Evolutionary conservation across 2,797 vertebrate genomes (phyloP).

Genomic region (Ammospiza maritima): DNA sequence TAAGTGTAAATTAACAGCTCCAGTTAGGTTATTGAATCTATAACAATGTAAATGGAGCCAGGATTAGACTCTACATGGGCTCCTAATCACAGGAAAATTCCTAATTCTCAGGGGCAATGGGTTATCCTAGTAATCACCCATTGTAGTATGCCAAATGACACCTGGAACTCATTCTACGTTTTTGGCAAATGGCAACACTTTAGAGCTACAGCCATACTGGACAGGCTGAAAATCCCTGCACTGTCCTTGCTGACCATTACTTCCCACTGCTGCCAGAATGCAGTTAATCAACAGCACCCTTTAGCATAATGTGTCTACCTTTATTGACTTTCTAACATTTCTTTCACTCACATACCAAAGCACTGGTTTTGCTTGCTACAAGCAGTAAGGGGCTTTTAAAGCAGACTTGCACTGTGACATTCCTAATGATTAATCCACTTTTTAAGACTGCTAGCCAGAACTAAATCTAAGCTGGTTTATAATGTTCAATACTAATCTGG

Average conservation of each 20-base stretch:
- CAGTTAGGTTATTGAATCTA: neutral
- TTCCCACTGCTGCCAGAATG: neutral
- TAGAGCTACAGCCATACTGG: neutral
- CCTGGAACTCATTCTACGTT: neutral
- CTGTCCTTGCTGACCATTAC: neutral
- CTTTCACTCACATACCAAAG: neutral
- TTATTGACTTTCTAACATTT: neutral
- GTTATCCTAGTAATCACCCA: neutral
- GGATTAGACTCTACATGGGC: neutral
- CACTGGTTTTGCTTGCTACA: neutral
- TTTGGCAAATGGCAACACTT: neutral
- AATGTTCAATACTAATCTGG: conserved; percentile 38
- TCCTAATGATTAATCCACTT: conserved; percentile 24
- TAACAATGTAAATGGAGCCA: neutral
- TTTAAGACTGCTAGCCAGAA: conserved; percentile 34
- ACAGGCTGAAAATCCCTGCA: neutral
- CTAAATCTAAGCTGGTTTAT: conserved; percentile 34
- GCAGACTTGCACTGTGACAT: neutral
- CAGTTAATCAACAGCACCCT: neutral
- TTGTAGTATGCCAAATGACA: neutral
- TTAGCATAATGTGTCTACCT: neutral
- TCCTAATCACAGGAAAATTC: neutral
- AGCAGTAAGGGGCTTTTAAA: neutral
- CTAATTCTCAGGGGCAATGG: neutral
- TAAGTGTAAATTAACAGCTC: neutral